Conservation (phyloP, 2,113 vertebrate species). For the Poeciliopsis occidentalis region DNA sequence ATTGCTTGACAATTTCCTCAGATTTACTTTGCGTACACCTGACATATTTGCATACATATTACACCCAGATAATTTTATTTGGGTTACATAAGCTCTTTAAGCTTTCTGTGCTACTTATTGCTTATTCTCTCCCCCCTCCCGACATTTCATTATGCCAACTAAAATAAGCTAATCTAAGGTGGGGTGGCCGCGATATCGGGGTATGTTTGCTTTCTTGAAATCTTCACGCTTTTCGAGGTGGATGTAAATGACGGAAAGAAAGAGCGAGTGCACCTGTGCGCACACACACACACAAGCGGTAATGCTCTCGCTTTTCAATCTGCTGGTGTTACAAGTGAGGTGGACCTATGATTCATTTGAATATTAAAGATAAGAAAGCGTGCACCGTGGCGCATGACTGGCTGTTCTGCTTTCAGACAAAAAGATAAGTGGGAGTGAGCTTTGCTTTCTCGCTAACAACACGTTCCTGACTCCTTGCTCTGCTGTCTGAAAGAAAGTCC, state of each 20-base stretch:
- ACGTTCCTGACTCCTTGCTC: neutral
- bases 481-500: neutral
- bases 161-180: neutral
- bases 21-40: neutral
- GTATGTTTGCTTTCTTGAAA: slow-evolving; percentile 31
- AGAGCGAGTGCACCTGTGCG: slow-evolving; percentile 17
- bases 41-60: neutral
- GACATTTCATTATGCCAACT: neutral
- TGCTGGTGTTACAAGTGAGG: slow-evolving; percentile 31
- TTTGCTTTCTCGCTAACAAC: slow-evolving; percentile 13
- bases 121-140: neutral
- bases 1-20: neutral
- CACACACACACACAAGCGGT: slow-evolving; percentile 5
- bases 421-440: slow-evolving; percentile 19
- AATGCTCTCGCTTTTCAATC: slow-evolving; percentile 11
- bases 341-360: slow-evolving; percentile 40
- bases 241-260: slow-evolving; percentile 39
- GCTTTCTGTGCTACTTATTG: neutral
- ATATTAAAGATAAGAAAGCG: slow-evolving; percentile 32
- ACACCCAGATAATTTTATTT: neutral
- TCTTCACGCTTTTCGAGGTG: slow-evolving; percentile 50
- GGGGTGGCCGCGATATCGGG: neutral
- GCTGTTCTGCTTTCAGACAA: slow-evolving; percentile 26
- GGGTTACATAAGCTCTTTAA: neutral
- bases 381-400: slow-evolving; percentile 5